These are phyloP conservation scores for Aegotheles bennettii DNA, from an alignment of 2,113 vertebrate genomes.

Conservation along the genomic window DNA sequence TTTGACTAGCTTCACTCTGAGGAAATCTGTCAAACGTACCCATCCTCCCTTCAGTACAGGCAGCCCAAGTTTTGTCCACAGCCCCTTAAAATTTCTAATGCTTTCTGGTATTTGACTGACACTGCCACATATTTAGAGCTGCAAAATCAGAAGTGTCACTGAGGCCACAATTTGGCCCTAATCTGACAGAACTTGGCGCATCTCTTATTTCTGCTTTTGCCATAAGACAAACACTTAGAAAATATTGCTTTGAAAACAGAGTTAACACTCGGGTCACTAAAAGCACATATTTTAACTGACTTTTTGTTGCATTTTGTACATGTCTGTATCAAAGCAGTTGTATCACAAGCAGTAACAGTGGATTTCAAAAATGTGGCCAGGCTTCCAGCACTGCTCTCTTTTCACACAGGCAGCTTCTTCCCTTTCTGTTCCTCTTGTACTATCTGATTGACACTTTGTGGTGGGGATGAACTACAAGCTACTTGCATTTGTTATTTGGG, in stretches of 20 bases:
- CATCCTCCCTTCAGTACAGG: not conserved
- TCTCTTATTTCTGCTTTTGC: not conserved
- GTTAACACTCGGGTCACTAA: not conserved
- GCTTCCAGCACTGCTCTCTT: not conserved
- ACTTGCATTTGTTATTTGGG: not conserved
- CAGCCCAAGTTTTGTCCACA: not conserved
- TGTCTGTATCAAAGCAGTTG: not conserved
- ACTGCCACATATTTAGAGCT: not conserved
- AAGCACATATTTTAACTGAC: not conserved
- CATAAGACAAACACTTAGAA: not conserved
- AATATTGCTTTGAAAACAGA: not conserved
- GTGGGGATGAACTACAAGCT: not conserved
- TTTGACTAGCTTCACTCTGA: not conserved
- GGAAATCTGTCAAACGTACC: not conserved
- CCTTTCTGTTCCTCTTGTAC: not conserved
- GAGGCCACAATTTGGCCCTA: not conserved
- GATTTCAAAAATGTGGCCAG: not conserved
- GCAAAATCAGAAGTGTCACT: not conserved
- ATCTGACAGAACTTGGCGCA: not conserved
- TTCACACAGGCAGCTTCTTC: not conserved
- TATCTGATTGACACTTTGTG: rapidly evolving
- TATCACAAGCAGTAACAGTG: not conserved
- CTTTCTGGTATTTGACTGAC: not conserved
- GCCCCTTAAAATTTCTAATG: not conserved
- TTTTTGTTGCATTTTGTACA: not conserved